Base-by-base conservation (phyloP, 2,888 invertebrate genomes). In the Spilarctia lutea region DNA sequence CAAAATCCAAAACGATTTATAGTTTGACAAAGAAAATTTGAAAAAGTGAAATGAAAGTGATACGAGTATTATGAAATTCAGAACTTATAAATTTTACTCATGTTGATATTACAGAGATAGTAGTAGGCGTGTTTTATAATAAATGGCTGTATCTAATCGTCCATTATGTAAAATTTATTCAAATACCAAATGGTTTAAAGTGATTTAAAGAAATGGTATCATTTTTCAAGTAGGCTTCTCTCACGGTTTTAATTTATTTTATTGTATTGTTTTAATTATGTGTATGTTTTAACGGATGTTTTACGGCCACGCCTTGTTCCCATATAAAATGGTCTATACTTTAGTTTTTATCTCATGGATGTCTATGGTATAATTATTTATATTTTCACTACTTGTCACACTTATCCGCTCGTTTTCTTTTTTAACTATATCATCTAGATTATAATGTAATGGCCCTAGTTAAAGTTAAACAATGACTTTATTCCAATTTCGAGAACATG, bases 171-270 rank as follows among this genome's bases (percentile, higher is more conserved):
- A 24, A 63, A 66, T 68, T 56, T 18, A 70, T 73, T 75, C 45
- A 30, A 76, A 71, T 75, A 60, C 72, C 74, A 72, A 71, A 68
- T 71, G 35, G 33, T 60, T 30, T 52, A n/a, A 48, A 65, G 42
- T 52, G 42, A 45, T 63, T 60, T 48, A 52, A 66, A 65, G 65
- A 68, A 71, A 45, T 60, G 4, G 60, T 68, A 67, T 78, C 68
- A 79, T 84, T 79, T 72, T 78, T 82, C 84, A 85, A 85, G 81
- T 83, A 78, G 81, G 84, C 79, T 86, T 83, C 80, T 91, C 91
- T 83, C 91, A 91, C 91, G 91, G 87, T 79, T 83, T 84, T 82
- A 91, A 91, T 91, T 88, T 88, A 87, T 87, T 76, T 75, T 72
- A 48, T 79, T 72, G 68, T 71, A 82, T 82, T 81, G 80, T 84